Evolutionary conservation across 2,113 vertebrate genomes (phyloP), one percentile per base, ranked within the genome.

Genomic region (Toxotes jaculatrix): DNA sequence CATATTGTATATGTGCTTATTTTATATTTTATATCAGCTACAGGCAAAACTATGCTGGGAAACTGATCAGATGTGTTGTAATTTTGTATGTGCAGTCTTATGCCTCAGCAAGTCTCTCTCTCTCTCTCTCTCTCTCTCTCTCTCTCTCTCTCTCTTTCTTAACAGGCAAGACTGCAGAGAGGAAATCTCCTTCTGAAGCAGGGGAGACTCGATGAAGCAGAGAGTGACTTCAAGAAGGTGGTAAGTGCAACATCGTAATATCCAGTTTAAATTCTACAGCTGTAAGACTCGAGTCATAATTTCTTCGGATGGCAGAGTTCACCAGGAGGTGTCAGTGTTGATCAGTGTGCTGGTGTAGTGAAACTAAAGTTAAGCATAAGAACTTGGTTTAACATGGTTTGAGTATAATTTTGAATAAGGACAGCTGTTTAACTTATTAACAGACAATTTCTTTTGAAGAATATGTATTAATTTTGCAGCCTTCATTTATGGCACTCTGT

Each of bases 161-260:
- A 38, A 75, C 89, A 99, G 98, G 98, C 98, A 56, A 95, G 97
- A 55, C 95, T 99, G 83, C 98, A 99, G 94, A 96, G 98, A 91
- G 98, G 98, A 79, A 97, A 97, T 6, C 93, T 99, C 12, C 87
- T 98, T 34, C 94, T 99, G 72, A 99, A 99, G 88, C 98, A 99
- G 85, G 98, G 98, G 40, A 98, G 95, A 82, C 95, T 99, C 1
- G 97, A 98, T 86, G 98, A 99, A 93, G 98, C 98, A 11, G 97
- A 97, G 89, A 96, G 96, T 49, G 98, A 99, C 91, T 99, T 98
- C 65, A 97, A 97, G 91, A 98, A 94, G 80, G 98, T 99, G 96
- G 98, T 99, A 93, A 95, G 97, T 83, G 11, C 7, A 40, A 13
- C 0, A 31, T 12, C 32, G 11, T 0, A 23, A 72, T 19, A 21